These are phyloP conservation scores for Drosophila subquinaria DNA, from an alignment of 2,888 invertebrate genomes.

Conservation along the genomic window DNA sequence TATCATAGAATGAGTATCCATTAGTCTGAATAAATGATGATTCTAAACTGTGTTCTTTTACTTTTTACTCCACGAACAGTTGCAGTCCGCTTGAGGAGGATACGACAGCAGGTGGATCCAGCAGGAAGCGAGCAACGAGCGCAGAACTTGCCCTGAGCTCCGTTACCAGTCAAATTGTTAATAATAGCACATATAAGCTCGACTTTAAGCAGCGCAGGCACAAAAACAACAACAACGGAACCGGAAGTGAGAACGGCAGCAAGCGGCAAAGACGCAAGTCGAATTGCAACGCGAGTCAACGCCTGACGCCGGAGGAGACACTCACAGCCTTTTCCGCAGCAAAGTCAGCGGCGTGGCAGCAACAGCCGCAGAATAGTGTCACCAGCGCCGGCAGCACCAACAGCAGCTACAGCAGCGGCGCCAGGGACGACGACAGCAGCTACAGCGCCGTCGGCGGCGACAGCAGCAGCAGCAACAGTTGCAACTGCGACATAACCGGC, in stretches of 20 bases:
- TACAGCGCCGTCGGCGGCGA: conserved; percentile 69
- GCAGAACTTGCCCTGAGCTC: conserved; percentile 73
- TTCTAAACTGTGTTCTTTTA: neutral
- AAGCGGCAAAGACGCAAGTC: conserved; percentile 66
- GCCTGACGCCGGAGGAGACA: conserved; percentile 70
- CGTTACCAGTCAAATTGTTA: conserved; percentile 74
- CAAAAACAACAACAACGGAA: conserved; percentile 65
- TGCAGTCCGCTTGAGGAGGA: conserved; percentile 67
- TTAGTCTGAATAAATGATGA: neutral
- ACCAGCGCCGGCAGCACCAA: conserved; percentile 73
- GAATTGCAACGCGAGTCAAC: conserved; percentile 58
- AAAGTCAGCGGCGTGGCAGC: conserved; percentile 60
- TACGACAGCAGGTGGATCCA: conserved; percentile 33
- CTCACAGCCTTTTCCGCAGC: conserved; percentile 48
- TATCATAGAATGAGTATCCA: neutral
- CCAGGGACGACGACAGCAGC: conserved; percentile 69
- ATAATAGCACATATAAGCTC: conserved; percentile 71
- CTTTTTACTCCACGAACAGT: conserved; percentile 25
- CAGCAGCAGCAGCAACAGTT: conserved; percentile 83
- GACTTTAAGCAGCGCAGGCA: conserved; percentile 76
- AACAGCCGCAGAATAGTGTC: conserved; percentile 73
- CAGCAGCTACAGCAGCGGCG: conserved; percentile 70
- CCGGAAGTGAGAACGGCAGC: conserved; percentile 39
- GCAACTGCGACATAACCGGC: conserved; percentile 84
- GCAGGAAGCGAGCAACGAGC: conserved; percentile 55